Evolutionary conservation across 2,888 invertebrate genomes (phyloP).

Genomic region (Pachycephus smyrnensis): DNA sequence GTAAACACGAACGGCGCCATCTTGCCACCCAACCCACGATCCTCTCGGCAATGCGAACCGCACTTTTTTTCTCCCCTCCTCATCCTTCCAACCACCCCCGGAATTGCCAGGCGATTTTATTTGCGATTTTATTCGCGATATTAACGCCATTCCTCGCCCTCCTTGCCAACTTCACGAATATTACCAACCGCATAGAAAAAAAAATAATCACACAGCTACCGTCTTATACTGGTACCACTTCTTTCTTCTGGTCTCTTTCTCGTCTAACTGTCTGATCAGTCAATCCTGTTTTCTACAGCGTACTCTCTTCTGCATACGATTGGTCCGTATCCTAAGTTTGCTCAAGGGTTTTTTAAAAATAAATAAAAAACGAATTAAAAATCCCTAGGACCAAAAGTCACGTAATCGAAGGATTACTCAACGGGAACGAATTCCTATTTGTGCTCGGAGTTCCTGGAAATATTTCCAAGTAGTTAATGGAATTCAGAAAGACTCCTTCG

Average conservation of each 20-base stretch:
- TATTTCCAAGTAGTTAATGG: background rate
- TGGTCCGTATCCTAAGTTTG: background rate
- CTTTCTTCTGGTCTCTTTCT: background rate
- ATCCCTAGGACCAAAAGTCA: background rate
- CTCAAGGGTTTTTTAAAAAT: background rate
- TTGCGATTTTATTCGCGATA: constrained; percentile 56
- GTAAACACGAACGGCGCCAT: constrained; percentile 64
- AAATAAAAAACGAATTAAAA: background rate
- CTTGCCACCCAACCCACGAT: constrained; percentile 56
- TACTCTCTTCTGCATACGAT: background rate
- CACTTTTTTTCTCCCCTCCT: constrained; percentile 28
- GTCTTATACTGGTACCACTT: background rate
- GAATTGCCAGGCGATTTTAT: constrained; percentile 38
- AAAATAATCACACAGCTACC: background rate
- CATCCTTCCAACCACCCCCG: constrained; percentile 11
- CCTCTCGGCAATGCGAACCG: constrained; percentile 41
- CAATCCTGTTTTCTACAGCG: background rate
- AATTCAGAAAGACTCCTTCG: background rate
- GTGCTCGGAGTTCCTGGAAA: background rate
- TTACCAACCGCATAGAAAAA: background rate
- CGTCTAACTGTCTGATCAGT: background rate
- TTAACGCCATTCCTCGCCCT: constrained; percentile 51
- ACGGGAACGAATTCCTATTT: background rate
- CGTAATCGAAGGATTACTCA: background rate
- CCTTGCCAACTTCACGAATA: background rate